Evolutionary conservation across 2,113 vertebrate species (phyloP).

Genomic region (Puffinus mauretanicus): DNA sequence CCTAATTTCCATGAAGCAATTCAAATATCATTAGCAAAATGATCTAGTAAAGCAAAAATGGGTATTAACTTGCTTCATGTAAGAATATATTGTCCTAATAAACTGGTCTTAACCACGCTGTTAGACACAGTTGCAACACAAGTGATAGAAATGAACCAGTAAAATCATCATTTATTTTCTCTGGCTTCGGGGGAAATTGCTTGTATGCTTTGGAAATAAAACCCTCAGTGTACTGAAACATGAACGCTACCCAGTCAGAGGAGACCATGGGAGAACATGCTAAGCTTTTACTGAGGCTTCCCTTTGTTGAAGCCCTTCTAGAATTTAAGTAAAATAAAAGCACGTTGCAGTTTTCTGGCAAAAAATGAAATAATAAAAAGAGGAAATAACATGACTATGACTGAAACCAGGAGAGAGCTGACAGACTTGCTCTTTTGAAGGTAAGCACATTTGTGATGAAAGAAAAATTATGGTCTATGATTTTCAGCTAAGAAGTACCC

Average conservation of each 20-base stretch:
- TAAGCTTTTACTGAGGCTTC: background rate
- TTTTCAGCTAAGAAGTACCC: background rate
- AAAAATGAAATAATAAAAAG: background rate
- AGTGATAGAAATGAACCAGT: background rate
- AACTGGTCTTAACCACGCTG: background rate
- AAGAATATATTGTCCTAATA: constrained; percentile 15
- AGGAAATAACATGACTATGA: background rate
- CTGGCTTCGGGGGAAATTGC: background rate
- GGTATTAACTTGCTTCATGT: background rate
- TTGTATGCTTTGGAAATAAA: constrained; percentile 40
- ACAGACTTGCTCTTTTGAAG: background rate
- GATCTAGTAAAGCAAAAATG: background rate
- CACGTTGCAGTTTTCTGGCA: background rate
- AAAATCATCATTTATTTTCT: constrained; percentile 11
- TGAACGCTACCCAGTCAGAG: background rate
- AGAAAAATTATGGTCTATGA: background rate
- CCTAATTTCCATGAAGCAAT: background rate
- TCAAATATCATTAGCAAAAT: background rate
- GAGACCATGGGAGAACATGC: background rate
- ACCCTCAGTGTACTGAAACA: background rate
- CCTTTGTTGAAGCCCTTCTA: background rate
- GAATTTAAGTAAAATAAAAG: background rate
- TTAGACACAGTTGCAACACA: background rate
- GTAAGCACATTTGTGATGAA: background rate
- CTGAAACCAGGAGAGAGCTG: background rate